Conservation (phyloP, 2,113 vertebrate species). For the Phoenicopterus ruber region DNA sequence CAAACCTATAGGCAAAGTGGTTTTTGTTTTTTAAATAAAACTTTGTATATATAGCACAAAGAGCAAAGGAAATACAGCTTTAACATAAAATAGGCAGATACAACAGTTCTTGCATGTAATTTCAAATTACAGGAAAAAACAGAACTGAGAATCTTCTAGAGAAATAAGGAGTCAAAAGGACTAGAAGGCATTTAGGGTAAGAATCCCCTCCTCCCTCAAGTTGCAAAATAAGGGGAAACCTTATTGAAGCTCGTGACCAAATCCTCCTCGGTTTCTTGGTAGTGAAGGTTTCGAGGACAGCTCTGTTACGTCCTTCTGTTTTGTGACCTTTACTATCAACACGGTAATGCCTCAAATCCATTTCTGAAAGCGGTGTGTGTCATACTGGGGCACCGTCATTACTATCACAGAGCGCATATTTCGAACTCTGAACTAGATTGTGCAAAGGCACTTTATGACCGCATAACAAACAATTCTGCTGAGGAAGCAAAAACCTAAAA, state of each 20-base stretch:
- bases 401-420: rapidly evolving
- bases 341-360: background rate
- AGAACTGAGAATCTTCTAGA: background rate
- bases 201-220: background rate
- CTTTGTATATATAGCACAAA: background rate
- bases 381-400: background rate
- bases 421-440: background rate
- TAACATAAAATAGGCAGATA: background rate
- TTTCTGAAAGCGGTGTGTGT: background rate
- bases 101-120: background rate
- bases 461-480: background rate
- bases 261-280: background rate
- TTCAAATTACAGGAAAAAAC: background rate
- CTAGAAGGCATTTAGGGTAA: background rate
- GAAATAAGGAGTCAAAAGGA: background rate
- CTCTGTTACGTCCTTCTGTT: background rate
- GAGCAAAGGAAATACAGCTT: background rate
- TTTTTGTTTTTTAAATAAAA: background rate
- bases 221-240: background rate
- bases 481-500: background rate
- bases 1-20: background rate
- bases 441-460: background rate
- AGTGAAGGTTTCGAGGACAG: background rate
- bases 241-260: background rate
- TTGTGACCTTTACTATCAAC: background rate